Conservation (phyloP, 2,113 vertebrate species). For the Pedionomus torquatus region DNA sequence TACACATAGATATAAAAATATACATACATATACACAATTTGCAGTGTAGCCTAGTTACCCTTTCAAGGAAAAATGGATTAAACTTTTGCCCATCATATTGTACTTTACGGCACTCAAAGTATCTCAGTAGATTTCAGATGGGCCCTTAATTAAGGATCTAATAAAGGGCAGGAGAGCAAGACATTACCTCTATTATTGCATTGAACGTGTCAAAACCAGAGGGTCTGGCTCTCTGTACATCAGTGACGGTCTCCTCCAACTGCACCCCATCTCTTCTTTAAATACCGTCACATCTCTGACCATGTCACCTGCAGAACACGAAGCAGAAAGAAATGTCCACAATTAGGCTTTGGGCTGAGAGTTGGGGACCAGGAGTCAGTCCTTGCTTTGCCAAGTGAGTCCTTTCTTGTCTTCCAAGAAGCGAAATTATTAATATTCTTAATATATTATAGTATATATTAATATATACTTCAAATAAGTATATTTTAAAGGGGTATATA, state of each 20-base stretch:
- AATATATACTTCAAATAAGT: not conserved
- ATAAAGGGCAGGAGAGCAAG: not conserved
- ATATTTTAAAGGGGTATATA: not conserved
- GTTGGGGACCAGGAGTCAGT: not conserved
- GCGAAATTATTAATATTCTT: not conserved
- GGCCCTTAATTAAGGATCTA: not conserved
- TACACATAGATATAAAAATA: not conserved
- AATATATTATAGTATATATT: too few species aligned
- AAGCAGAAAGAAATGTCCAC: not conserved
- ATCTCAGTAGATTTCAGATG: not conserved
- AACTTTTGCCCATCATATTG: not conserved
- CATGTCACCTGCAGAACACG: not conserved
- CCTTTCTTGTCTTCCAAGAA: not conserved
- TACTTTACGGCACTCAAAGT: not conserved
- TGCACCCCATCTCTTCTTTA: not conserved
- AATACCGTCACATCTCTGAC: not conserved
- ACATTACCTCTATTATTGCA: not conserved
- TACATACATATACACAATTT: not conserved
- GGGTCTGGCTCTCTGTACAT: not conserved
- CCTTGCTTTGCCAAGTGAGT: not conserved
- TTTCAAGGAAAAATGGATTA: not conserved
- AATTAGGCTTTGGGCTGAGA: not conserved
- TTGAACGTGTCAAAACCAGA: not conserved
- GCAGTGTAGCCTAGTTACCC: not conserved
- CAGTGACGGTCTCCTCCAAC: not conserved